phyloP scores from a whole-genome alignment of 2,113 vertebrate genomes.

The Rhinolophus sinicus region DNA sequence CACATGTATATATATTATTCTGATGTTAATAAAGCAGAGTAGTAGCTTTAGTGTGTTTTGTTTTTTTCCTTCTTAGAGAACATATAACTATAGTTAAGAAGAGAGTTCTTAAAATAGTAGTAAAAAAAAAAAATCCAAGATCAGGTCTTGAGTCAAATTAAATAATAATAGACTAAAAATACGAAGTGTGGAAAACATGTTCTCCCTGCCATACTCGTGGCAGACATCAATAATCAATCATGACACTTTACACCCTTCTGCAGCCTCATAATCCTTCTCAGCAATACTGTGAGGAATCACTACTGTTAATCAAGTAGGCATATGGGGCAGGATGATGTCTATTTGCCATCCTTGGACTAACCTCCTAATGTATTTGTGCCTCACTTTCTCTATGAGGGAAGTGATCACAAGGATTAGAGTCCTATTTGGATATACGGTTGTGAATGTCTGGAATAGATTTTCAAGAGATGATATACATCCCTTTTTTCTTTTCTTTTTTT shows the following conservation, averaged over 20 bases:
- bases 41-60: not conserved
- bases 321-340: not conserved
- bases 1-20: not conserved
- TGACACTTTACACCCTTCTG: not conserved
- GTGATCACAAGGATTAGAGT: not conserved
- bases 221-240: not conserved
- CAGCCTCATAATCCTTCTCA: not conserved
- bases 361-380: not conserved
- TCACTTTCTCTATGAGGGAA: not conserved
- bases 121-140: slow-evolving; percentile 6
- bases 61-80: not conserved
- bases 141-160: not conserved
- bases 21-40: not conserved
- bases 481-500: not conserved
- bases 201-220: not conserved
- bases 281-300: not conserved
- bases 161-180: not conserved
- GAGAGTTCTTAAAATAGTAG: not conserved
- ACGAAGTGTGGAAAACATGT: not conserved
- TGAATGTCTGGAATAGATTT: not conserved
- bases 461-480: not conserved
- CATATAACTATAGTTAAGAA: not conserved
- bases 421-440: not conserved
- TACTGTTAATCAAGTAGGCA: not conserved
- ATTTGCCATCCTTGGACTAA: not conserved